Base-by-base conservation (phyloP, 2,113 vertebrate species). In the Oenanthe melanoleuca region DNA sequence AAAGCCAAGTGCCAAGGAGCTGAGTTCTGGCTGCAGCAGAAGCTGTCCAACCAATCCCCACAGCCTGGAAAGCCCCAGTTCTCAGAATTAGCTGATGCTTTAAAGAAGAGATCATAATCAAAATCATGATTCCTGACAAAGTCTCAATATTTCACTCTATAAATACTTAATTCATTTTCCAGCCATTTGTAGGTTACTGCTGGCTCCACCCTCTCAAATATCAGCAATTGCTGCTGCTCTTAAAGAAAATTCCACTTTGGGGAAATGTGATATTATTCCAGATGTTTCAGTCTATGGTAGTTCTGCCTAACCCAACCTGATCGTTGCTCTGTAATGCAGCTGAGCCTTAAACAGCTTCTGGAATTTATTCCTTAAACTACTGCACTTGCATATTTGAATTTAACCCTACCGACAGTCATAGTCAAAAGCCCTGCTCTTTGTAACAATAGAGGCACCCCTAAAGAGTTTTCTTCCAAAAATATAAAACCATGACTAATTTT, bases 181-280 rank as follows among this genome's bases (percentile, higher is more conserved):
- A 96, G 95, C 73, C 74, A 31, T 72, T 65, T 59, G 18, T 40
- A 85, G 57, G 53, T 91, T 81, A 77, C 72, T 77, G 56, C 40
- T 64, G 55, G 84, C 86, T 47, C 92, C 88, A 88, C 72, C 73
- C 91, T 86, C 87, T 63, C 80, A 70, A 88, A 45, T 86, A 94
- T 94, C 91, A 86, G 88, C 79, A 66, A 95, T 72, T 38, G 37
- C 69, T 89, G 75, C 89, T 85, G 87, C 70, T 94, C 82, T 65
- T 64, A 82, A 52, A 94, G 85, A 96, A 95, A 97, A 97, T 95
- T 94, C 90, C 72, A 6, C 88, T 86, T 95, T 26, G 92, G 91
- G 67, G 42, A 97, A 97, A 96, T 17, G 59, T 38, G 95, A 67
- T 93, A 77, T 86, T 95, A 91, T 97, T 96, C 97, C 97, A 97